Conservation (phyloP, 1,140 invertebrate genomes). For the Octopus bimaculoides region DNA sequence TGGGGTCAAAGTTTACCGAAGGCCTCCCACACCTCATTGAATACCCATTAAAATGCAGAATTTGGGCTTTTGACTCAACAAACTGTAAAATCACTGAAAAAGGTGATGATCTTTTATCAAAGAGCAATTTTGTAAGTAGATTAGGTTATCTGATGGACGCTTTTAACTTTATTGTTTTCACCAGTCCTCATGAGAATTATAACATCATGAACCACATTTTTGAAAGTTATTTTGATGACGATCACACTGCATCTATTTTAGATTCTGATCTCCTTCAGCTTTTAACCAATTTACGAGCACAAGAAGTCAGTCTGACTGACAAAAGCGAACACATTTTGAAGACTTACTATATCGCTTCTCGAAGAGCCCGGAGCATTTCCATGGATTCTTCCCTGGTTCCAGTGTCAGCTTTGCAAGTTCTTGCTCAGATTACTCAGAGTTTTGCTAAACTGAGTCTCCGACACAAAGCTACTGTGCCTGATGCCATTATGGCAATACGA, state of each 20-base stretch:
- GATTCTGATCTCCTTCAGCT: neutral
- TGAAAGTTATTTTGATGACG: neutral
- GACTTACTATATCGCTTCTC: neutral
- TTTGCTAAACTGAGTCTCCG: neutral
- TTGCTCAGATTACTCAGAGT: neutral
- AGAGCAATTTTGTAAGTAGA: neutral
- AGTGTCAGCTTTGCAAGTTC: neutral
- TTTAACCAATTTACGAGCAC: neutral
- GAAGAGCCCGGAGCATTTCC: neutral
- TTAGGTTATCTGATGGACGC: neutral
- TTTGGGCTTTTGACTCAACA: neutral
- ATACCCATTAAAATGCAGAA: neutral
- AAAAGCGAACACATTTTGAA: neutral
- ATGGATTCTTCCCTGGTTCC: neutral
- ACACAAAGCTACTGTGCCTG: neutral
- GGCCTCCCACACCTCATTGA: neutral
- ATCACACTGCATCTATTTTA: neutral
- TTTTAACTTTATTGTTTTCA: neutral
- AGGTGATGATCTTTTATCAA: neutral
- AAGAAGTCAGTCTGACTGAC: neutral
- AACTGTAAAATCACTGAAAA: neutral
- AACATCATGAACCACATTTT: neutral
- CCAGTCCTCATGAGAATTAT: neutral
- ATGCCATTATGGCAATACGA: neutral
- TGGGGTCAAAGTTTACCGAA: neutral